A percentile compares a stretch with the other conserved stretches of the same genome.
Evolutionary conservation across 2,113 vertebrate genomes (phyloP).

Genomic region (Anoplopoma fimbria): DNA sequence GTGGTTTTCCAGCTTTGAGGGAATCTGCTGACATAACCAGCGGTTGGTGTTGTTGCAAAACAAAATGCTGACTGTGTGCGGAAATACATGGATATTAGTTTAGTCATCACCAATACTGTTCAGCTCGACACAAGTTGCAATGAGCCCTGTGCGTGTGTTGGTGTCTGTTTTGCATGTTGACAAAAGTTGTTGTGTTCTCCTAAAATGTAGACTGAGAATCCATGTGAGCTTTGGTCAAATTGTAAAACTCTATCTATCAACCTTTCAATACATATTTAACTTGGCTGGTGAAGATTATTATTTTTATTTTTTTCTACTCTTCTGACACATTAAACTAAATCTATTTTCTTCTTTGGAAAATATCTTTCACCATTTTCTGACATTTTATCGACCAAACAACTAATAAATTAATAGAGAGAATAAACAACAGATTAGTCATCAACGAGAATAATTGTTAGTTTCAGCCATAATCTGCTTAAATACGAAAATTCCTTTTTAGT

Average conservation of each 20-base stretch:
- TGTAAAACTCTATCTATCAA: too few relatives aligned
- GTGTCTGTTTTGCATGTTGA: not conserved
- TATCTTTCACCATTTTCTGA: not conserved
- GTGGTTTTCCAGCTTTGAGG: not conserved
- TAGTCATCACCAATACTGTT: not conserved
- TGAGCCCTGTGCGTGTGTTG: not conserved
- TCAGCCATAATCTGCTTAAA: not conserved
- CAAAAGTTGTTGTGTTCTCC: too few relatives aligned
- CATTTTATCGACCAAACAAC: not conserved
- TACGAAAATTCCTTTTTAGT: not conserved
- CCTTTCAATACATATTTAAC: too few relatives aligned
- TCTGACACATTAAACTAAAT: too few relatives aligned
- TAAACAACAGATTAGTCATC: not conserved
- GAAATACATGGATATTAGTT: not conserved
- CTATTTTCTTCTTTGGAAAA: too few relatives aligned
- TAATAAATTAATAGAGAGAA: too few relatives aligned
- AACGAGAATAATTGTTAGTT: too few relatives aligned
- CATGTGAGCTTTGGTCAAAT: not conserved
- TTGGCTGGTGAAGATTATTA: too few relatives aligned
- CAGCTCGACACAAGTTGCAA: conserved; percentile 14
- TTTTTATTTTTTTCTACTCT: too few relatives aligned
- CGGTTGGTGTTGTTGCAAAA: not conserved
- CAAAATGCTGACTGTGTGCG: not conserved
- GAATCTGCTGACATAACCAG: conserved; percentile 1
- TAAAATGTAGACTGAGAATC: too few relatives aligned